Base-by-base conservation (phyloP, 2,797 vertebrate species). In the Aphelocoma californica region DNA sequence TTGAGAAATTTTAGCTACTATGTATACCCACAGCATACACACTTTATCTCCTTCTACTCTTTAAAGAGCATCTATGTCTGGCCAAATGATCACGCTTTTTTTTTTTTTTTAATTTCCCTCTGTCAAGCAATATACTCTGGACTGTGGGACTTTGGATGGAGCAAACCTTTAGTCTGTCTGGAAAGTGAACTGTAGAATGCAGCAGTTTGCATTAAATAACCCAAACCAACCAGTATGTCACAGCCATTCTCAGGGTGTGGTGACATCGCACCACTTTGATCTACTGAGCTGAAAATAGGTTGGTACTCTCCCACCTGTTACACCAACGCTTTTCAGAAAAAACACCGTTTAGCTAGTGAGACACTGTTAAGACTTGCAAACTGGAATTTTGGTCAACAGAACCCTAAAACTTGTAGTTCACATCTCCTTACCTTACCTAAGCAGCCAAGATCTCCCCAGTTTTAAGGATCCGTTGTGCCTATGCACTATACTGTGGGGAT, bases 81-180 rank as follows among this genome's bases (percentile, higher is more conserved):
- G 18, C n/a, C 48, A 70, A 62, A 73, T 20, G 9, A 77, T 16
- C 0, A 4, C 19, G 9, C 2, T 12, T 4, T n/a, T n/a, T 10
- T 34, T 8, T 42, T n/a, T 48, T 53, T 32, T 51, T 42, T 25
- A 14, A 18, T n/a, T 72, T 34, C 72, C 40, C 23, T 77, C 40
- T 74, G 34, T 65, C 36, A 32, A 85, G 24, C 47, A 87, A 67
- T 31, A 61, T 18, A 26, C 25, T 21, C 40, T 4, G 74, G 40
- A 7, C n/a, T 60, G 54, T 14, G 31, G 14, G 50, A 10, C 36
- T 81, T 64, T 8, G 31, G 24, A 51, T 32, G 12, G 25, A 47
- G 11, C 2, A 1, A 84, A 62, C 29, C 15, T 74, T 78, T 26
- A 44, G 26, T 44, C 23, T 21, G 8, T 8, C 36, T 61, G 66